Evolutionary conservation across 2,797 vertebrate species (phyloP).

Genomic region (Meriones psammophilus): DNA sequence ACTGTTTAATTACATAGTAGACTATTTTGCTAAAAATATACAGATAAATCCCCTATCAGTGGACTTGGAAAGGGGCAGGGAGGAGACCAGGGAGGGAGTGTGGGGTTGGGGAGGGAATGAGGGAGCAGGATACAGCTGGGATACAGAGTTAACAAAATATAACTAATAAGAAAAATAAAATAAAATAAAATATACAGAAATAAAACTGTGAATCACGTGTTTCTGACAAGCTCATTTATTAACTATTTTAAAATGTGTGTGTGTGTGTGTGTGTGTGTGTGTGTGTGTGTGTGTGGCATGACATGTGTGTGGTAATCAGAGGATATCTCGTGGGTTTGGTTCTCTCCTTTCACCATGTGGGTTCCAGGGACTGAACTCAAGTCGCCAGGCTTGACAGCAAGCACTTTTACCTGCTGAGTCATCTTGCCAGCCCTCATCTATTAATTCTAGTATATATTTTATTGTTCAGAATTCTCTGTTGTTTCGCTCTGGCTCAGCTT

Average conservation of each 20-base stretch:
- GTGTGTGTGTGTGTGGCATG: too few species aligned
- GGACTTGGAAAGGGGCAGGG: too few species aligned
- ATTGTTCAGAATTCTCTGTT: neutral
- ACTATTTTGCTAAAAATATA: neutral
- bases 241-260: neutral
- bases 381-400: neutral
- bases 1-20: neutral
- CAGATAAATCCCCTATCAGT: too few species aligned
- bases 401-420: neutral
- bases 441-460: neutral
- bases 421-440: neutral
- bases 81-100: too few species aligned
- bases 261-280: neutral
- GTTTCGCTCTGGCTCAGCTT: slow-evolving; percentile 2
- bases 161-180: too few species aligned
- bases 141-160: too few species aligned
- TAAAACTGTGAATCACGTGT: neutral
- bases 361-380: neutral
- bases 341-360: neutral
- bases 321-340: too few species aligned
- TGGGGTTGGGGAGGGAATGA: too few species aligned
- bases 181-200: neutral
- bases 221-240: neutral
- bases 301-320: neutral
- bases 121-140: too few species aligned